phyloP scores from a whole-genome alignment of 2,888 invertebrate genomes.

The Margaritifera margaritifera region DNA sequence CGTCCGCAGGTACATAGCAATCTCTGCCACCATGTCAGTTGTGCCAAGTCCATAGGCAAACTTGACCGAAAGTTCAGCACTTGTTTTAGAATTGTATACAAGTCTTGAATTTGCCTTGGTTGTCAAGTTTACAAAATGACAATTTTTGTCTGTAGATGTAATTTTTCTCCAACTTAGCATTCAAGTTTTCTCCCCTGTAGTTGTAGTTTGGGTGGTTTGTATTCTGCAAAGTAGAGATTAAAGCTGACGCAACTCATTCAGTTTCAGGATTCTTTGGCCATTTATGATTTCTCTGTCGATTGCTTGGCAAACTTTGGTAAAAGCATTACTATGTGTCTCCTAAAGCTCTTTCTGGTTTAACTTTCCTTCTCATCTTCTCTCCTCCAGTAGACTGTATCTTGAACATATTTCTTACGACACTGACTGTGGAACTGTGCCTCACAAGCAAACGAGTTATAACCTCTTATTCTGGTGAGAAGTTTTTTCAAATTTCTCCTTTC shows the following conservation, averaged over 20 bases:
- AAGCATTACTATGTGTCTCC: not conserved
- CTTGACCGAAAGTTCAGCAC: not conserved
- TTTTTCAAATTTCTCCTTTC: too few species aligned
- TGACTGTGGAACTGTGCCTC: too few species aligned
- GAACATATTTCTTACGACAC: too few species aligned
- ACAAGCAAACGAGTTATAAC: too few species aligned
- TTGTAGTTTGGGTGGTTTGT: slow-evolving; percentile 10
- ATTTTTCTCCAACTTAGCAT: slow-evolving; percentile 1
- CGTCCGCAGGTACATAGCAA: slow-evolving; percentile 10
- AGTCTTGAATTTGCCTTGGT: not conserved
- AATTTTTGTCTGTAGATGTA: not conserved
- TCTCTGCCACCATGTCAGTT: slow-evolving; percentile 6
- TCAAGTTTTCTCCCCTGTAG: slow-evolving; percentile 11
- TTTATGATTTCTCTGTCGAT: slow-evolving; percentile 1
- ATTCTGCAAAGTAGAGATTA: slow-evolving; percentile 5
- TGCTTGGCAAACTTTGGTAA: slow-evolving; percentile 2
- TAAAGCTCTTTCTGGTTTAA: not conserved
- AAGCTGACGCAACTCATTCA: slow-evolving; percentile 2
- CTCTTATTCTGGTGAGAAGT: too few species aligned
- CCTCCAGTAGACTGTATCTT: too few species aligned
- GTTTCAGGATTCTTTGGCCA: not conserved
- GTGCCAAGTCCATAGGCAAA: slow-evolving; percentile 1
- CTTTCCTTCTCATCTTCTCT: too few species aligned
- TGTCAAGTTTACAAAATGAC: slow-evolving; percentile 1
- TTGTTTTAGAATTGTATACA: slow-evolving; percentile 1